These are phyloP conservation scores for Lepidurus couesii DNA, from an alignment of 1,140 invertebrate species.

Conservation along the genomic window DNA sequence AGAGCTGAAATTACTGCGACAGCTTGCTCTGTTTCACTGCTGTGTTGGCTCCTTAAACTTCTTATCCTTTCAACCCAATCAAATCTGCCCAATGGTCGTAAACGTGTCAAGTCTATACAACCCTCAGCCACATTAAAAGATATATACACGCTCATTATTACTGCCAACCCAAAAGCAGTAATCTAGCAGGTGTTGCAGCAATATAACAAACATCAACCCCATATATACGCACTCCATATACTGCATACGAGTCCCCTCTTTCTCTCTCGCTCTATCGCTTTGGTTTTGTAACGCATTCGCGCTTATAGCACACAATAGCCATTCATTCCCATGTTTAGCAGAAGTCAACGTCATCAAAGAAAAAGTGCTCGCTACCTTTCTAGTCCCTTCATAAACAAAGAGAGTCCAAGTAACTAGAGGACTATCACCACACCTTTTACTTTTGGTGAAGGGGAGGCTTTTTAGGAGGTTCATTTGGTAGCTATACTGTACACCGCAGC, in stretches of 20 bases:
- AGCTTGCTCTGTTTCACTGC: slow-evolving; percentile 9
- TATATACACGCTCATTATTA: background rate
- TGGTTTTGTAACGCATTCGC: background rate
- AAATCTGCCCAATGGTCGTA: background rate
- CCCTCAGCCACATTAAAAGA: background rate
- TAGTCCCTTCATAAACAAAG: background rate
- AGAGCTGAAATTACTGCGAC: background rate
- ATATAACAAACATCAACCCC: background rate
- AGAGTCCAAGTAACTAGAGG: background rate
- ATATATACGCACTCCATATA: too few relatives aligned
- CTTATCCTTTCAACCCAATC: slow-evolving; percentile 13
- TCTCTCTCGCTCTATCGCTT: background rate
- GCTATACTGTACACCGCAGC: background rate
- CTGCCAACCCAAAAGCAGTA: background rate
- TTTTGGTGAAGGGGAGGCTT: background rate
- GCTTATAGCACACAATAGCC: background rate
- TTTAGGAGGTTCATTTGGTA: background rate
- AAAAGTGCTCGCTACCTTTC: background rate
- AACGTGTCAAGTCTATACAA: background rate
- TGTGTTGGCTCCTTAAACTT: background rate
- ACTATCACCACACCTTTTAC: background rate
- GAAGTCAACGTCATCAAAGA: background rate
- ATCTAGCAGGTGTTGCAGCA: background rate
- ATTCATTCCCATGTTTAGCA: background rate
- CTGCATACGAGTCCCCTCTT: background rate